A percentile compares a stretch with the other conserved stretches of the same genome.
Conservation (phyloP, 64 coral and sea anemone species). For the Pocillopora verrucosa region DNA sequence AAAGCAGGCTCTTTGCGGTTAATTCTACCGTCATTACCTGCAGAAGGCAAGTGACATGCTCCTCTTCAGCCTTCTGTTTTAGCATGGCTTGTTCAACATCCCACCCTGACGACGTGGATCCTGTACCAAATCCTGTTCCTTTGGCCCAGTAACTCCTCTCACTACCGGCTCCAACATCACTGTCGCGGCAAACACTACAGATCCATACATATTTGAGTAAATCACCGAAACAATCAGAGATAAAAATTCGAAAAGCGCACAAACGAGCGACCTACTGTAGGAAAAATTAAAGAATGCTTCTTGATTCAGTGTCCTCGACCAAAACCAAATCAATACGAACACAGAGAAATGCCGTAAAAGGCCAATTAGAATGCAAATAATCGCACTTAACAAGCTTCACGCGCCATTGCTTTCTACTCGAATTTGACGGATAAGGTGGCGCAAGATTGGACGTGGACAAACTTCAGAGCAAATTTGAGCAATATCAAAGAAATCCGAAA, state of each 20-base stretch:
- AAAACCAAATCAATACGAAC: no score
- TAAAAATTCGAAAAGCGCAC: no score
- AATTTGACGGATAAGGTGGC: no score
- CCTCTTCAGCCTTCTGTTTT: slow-evolving; percentile 94
- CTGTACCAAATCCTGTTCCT: slow-evolving; percentile 97
- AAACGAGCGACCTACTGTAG: neutral
- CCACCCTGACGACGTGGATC: slow-evolving; percentile 95
- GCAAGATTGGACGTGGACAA: no score
- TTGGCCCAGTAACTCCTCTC: slow-evolving; percentile 99
- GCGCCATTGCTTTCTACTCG: no score
- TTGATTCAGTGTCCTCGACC: no score
- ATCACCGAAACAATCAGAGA: neutral
- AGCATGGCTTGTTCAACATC: slow-evolving; percentile 96
- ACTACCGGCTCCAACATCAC: slow-evolving; percentile 41
- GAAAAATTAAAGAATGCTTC: no score
- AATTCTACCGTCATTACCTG: slow-evolving; percentile 55
- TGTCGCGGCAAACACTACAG: slow-evolving; percentile 65
- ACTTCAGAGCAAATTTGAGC: no score
- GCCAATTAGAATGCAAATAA: no score
- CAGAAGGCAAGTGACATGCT: slow-evolving; percentile 90
- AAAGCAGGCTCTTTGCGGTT: neutral
- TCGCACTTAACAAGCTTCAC: no score
- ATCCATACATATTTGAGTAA: neutral
- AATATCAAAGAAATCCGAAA: no score
- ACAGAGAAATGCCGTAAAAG: no score